Base-by-base conservation (phyloP, 53 echinoderm and acorn worm genomes). In the Pentamera pediparva region DNA sequence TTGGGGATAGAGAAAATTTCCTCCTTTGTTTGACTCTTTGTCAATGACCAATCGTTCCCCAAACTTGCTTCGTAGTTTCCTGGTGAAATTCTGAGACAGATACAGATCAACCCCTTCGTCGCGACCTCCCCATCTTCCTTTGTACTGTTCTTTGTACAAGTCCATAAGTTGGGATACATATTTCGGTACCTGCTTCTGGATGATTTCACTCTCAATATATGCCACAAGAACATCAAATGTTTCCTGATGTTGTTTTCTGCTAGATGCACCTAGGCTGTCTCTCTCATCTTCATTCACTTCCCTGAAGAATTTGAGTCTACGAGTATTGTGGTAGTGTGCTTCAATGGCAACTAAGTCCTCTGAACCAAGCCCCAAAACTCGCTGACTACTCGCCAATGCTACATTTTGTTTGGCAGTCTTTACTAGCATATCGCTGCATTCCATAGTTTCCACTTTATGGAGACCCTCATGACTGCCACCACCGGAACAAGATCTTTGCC, bases 101-200 rank as follows among this genome's bases (percentile, higher is more conserved):
- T 72, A 80, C 3, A 25, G 43, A 25, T 58, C 59, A 56, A 80
- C 61, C 10, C 56, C 54, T 39, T 79, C 54, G 19, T 69, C 69
- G 11, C 27, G n/a, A 49, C 50, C 30, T 38, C 79, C 69, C 58
- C 69, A 53, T n/a, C 12, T 43, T 19, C 2, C 61, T 37, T 45
- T 81, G 49, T 73, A 81, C 74, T 81, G 73, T 61, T 81, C 81
- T 47, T 81, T 81, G 62, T 81, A 81, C 74, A 74, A 47, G 28
- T 81, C 47, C 29, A 81, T 13, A 33, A 81, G 47, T 47, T 39
- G 35, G 15, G 32, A 31, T 2, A 35, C 81, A 81, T 81, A 74
- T 61, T 81, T 81, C 15, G 81, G 81, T 32, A 74, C 37, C 43
- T 58, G 61, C 37, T 81, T 81, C 4, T 35, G 37, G 48, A 81